Evolutionary conservation across 2,113 vertebrate genomes (phyloP).

Genomic region (Bettongia penicillata): DNA sequence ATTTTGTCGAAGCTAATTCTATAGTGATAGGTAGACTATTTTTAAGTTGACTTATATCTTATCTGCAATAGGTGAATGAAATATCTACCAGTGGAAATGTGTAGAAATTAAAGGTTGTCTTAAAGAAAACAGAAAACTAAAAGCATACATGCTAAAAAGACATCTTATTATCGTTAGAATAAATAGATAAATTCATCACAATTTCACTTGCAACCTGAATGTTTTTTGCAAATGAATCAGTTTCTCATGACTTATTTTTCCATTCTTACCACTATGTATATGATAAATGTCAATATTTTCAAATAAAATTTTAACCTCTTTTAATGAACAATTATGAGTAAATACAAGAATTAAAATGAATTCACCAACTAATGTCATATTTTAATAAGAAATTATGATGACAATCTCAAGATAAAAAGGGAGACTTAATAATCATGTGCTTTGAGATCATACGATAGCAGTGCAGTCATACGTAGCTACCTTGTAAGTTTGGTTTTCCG

Average conservation of each 20-base stretch:
- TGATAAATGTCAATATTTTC: constrained; percentile 14
- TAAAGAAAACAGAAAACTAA: constrained; percentile 1
- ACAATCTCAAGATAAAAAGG: constrained; percentile 25
- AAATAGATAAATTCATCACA: background rate
- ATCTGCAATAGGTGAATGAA: constrained; percentile 11
- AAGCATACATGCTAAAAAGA: background rate
- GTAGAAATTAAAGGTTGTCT: background rate
- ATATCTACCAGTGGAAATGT: constrained; percentile 7
- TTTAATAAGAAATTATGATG: constrained; percentile 37
- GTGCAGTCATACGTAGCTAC: no score
- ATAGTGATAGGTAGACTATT: background rate
- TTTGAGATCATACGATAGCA: no score
- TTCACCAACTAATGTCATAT: background rate
- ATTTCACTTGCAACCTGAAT: constrained; percentile 30
- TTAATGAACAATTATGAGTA: constrained; percentile 7
- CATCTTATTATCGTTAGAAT: background rate
- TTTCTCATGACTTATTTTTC: constrained; percentile 37
- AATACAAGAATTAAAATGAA: background rate
- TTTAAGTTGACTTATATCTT: constrained; percentile 29
- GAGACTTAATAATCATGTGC: no score
- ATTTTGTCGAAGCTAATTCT: background rate
- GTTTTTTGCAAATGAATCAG: constrained; percentile 19
- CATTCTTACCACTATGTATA: constrained; percentile 5
- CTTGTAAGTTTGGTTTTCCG: no score
- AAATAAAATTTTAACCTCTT: background rate